These are phyloP conservation scores for Notothenia rossii DNA, from an alignment of 2,113 vertebrate species.

Conservation along the genomic window DNA sequence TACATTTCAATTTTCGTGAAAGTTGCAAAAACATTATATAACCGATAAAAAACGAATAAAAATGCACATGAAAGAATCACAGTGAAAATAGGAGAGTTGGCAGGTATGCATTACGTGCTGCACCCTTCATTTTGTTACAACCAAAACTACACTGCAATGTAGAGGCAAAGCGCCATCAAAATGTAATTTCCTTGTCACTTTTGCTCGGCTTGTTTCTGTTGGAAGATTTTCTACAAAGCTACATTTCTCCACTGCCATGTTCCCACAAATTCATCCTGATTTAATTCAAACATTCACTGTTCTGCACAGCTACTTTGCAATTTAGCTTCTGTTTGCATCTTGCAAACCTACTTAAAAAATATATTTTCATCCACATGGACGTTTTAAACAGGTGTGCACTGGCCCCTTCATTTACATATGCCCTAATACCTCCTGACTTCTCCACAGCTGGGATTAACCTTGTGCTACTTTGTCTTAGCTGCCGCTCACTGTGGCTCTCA, in stretches of 20 bases:
- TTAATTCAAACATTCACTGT: not conserved
- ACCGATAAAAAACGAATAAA: not conserved
- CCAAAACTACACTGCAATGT: not conserved
- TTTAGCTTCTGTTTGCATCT: slow-evolving; percentile 20
- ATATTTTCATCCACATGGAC: not conserved
- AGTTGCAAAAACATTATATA: not conserved
- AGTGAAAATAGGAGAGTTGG: not conserved
- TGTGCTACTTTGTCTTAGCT: slow-evolving; percentile 77
- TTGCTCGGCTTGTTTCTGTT: not conserved
- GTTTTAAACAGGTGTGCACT: slow-evolving; percentile 68
- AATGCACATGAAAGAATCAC: not conserved
- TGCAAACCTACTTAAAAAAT: slow-evolving; percentile 11
- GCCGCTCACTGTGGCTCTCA: slow-evolving; percentile 36
- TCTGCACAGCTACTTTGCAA: not conserved
- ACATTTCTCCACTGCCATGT: not conserved
- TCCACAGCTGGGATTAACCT: slow-evolving; percentile 75
- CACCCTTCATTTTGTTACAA: not conserved
- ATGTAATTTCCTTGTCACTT: slow-evolving; percentile 5
- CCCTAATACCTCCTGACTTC: slow-evolving; percentile 67
- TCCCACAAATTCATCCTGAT: not conserved
- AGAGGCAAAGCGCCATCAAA: not conserved
- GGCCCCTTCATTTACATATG: slow-evolving; percentile 72
- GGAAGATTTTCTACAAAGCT: not conserved
- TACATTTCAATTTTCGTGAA: not conserved
- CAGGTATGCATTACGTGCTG: not conserved